phyloP scores from a whole-genome alignment of 2,888 invertebrate species.

The Trisateles emortualis region DNA sequence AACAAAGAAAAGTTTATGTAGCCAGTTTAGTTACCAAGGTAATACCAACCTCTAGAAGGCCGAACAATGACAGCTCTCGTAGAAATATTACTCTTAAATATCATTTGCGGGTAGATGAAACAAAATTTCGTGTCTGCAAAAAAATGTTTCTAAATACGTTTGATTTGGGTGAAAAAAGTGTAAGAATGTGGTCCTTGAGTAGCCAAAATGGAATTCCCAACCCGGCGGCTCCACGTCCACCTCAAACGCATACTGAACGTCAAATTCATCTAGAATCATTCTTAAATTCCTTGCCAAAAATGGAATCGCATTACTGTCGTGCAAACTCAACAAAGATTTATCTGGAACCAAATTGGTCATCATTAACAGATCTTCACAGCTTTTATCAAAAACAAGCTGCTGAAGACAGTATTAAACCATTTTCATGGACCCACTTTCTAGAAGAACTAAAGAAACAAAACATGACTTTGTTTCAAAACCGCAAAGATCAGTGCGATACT shows the following conservation, averaged over 20 bases:
- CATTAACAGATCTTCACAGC: conserved; percentile 6
- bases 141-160: conserved; percentile 13
- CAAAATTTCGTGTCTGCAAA: conserved; percentile 7
- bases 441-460: conserved; percentile 13
- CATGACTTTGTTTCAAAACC: conserved; percentile 14
- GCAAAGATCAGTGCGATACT: conserved; percentile 13
- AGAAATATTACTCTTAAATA: conserved; percentile 5
- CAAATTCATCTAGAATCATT: conserved; percentile 6
- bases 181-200: conserved; percentile 6
- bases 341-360: conserved; percentile 12
- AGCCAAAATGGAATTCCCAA: conserved; percentile 5
- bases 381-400: conserved; percentile 10
- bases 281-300: conserved; percentile 9
- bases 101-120: conserved; percentile 5
- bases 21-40: conserved; percentile 9
- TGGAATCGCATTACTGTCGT: conserved; percentile 11
- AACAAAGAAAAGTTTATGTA: conserved; percentile 11
- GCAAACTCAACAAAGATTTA: conserved; percentile 11
- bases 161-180: conserved; percentile 12
- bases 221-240: conserved; percentile 4
- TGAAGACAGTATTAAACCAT: conserved; percentile 8
- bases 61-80: conserved; percentile 6
- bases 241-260: conserved; percentile 8
- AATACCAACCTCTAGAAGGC: conserved; percentile 8
- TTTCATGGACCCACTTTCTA: conserved; percentile 12